Evolutionary conservation across 2,888 invertebrate species (phyloP), one percentile per base, ranked within the genome.

Genomic region (Allacma fusca): DNA sequence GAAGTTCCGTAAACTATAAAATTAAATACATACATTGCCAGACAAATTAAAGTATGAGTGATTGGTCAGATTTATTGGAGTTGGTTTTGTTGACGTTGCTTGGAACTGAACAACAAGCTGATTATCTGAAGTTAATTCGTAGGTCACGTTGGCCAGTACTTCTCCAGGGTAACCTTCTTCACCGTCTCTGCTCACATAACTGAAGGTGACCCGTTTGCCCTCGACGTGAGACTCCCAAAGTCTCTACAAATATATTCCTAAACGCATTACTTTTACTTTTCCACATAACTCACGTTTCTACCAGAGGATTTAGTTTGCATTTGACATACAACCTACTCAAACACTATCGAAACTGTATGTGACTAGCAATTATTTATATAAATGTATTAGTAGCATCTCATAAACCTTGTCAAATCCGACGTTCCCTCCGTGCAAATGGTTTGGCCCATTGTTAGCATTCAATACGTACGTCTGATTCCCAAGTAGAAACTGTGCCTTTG

Each of bases 161-260:
- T 91, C 90, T 0, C 97, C 97, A 0, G 97, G 97, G 87, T 92
- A 98, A 0, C 95, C 95, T 87, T 97, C 95, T 84, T 94, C 92
- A 16, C 92, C 91, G 83, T 94, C 92, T 5, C 90, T 89, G 69
- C 95, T 95, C 0, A 91, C 87, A 85, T 95, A 92, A 59, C 90
- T 91, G 89, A 97, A 90, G 0, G 91, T 89, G 0, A 96, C 91
- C 81, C 89, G 90, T 69, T 88, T 88, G 0, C 89, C 91, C 50
- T 87, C 87, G 0, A 91, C 88, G 82, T 89, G 88, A 1, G 91
- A 89, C 23, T 90, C 88, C 94, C 94, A 95, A 81, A 92, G 88
- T 16, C 90, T 91, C 90, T 90, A 83, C 76, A 68, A 74, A 64
- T 76, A 67, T 26, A 26, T 19, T 50, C 16, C 2, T 50, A 50